Evolutionary conservation across 2,113 vertebrate genomes (phyloP), one percentile per base, ranked within the genome.

Genomic region (Coregonus clupeaformis): DNA sequence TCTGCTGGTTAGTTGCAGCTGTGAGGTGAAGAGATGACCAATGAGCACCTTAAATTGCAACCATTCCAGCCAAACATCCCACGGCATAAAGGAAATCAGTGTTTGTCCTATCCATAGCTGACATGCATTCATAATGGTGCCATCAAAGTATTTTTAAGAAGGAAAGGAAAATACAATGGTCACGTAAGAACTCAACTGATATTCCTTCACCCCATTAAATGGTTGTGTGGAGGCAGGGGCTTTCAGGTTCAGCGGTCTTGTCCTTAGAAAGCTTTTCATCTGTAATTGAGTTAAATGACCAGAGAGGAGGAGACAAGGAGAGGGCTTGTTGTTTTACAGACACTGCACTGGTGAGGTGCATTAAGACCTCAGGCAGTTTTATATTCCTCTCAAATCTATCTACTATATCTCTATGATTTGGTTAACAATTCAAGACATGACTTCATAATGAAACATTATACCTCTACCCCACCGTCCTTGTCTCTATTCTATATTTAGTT

Each of bases 241-340:
- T 42, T n/a, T 9, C 29, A 36, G 30, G 27, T 36, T 30, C 18
- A 22, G 2, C n/a, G 13, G 7, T 24, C 63, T 66, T 66, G 63
- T 66, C 63, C 64, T 66, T 52, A 71, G n/a, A 67, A 12, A 52
- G 68, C 45, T 45, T 69, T 69, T 69, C 25, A 24, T 69, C 42
- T 69, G 4, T 49, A 52, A 52, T 49, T 49, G 25, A 67, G 63
- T 65, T 29, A 65, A 67, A 32, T 66, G 30, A 30, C 27, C 27
- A 29, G 16, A 6, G 18, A 27, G 27, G 62, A 18, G 60, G 62
- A 64, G 22, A 64, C 6, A n/a, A 65, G 63, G 13, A 5, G 24
- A 65, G 25, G 22, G 14, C 24, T 65, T 65, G 36, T 9, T 36
- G 64, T 20, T 67, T 25, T 9, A 32, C 27, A n/a, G n/a, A n/a